Base-by-base conservation (phyloP, 2,888 invertebrate species). In the Drosophila rellima region DNA sequence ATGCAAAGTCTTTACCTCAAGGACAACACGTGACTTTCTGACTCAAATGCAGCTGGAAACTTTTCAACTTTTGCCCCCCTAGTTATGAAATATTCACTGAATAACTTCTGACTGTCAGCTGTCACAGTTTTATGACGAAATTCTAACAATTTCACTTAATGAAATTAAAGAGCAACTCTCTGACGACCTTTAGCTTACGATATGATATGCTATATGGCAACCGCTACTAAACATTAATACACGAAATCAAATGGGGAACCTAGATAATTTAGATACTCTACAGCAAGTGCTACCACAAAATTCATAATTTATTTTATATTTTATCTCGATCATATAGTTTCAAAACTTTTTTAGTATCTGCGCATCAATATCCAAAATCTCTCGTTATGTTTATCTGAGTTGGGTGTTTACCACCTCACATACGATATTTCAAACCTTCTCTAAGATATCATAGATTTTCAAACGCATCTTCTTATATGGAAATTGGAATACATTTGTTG, bases 1-100 rank as follows among this genome's bases (percentile, higher is more conserved):
- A 57, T 57, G 71, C 44, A 56, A 52, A 71, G 62, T 52, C 60
- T 37, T 52, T 39, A 26, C 42, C 55, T 39, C 57, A 52, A 62
- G 70, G 67, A 74, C 57, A 64, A 50, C 64, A 70, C 62, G 66
- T 65, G 68, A 76, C 70, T 70, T 67, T 57, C 59, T 51, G 59
- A 62, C 74, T 65, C 35, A n/a, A 11, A 47, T 8, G 15, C 50
- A 61, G 44, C 33, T 70, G 60, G 17, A 42, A 76, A 78, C 56
- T 78, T 77, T 52, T 26, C 18, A 8, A 37, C 62, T 29, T 64
- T 55, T 13, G 17, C 1, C 35, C n/a, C 48, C 15, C 50, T 54
- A 45, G 18, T 51, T 66, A 66, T 66, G 59, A 63, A 68, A 51
- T 44, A 66, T 66, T 60, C 18, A 18, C 13, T 15, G 17, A 42